Evolutionary conservation across 2,113 vertebrate species (phyloP).

Genomic region (Mobula birostris): DNA sequence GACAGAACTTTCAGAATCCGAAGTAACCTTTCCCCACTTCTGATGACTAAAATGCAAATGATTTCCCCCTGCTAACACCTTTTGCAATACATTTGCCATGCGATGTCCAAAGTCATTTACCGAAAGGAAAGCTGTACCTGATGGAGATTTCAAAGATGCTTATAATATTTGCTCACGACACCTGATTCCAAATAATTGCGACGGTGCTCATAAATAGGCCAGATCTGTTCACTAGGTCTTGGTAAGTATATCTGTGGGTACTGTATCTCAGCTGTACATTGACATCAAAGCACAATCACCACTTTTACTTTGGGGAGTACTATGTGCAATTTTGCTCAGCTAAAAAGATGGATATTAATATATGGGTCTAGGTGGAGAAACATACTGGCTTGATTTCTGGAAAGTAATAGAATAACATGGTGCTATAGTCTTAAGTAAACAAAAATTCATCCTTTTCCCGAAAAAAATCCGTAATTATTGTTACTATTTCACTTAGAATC

Average conservation of each 20-base stretch:
- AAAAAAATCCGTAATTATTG: too few species aligned
- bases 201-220: neutral
- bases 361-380: too few species aligned
- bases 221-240: neutral
- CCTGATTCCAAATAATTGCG: neutral
- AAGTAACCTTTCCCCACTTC: neutral
- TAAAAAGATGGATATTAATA: too few species aligned
- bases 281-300: neutral
- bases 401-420: too few species aligned
- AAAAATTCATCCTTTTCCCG: too few species aligned
- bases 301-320: neutral
- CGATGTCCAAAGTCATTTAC: neutral
- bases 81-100: constrained; percentile 18
- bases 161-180: neutral
- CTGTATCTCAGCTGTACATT: neutral
- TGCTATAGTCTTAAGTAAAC: too few species aligned
- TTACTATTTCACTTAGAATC: too few species aligned
- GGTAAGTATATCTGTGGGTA: neutral
- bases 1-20: constrained; percentile 4
- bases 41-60: constrained; percentile 27
- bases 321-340: too few species aligned
- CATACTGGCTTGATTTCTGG: too few species aligned
- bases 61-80: neutral
- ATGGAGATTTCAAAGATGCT: neutral
- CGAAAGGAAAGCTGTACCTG: neutral